Conservation (phyloP, 2,797 vertebrate genomes). For the Fistularia commersonii region DNA sequence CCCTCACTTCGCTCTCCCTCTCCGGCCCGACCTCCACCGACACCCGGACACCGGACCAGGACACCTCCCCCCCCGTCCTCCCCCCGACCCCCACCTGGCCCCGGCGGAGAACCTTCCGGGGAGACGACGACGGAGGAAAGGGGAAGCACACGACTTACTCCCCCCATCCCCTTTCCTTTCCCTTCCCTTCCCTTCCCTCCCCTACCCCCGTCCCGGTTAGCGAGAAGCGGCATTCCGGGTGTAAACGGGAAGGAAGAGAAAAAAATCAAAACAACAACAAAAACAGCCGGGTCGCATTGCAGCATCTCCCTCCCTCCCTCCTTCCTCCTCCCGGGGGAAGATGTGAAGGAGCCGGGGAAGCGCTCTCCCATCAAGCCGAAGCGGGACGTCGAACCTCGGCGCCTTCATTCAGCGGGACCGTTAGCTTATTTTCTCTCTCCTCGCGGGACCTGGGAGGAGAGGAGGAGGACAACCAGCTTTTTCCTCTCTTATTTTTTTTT, state of each 20-base stretch:
- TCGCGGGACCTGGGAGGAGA: slow-evolving; percentile 14
- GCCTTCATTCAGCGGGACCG: slow-evolving; percentile 30
- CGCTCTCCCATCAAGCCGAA: too few species aligned
- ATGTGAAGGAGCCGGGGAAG: slow-evolving; percentile 61
- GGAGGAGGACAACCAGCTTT: neutral
- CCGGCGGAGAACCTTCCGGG: neutral
- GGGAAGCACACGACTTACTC: neutral
- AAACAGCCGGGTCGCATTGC: slow-evolving; percentile 26
- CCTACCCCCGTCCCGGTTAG: too few species aligned
- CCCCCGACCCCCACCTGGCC: slow-evolving; percentile 21
- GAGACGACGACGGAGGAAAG: slow-evolving; percentile 9
- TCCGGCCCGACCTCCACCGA: slow-evolving; percentile 18
- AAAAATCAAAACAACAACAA: too few species aligned
- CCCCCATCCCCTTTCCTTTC: neutral
- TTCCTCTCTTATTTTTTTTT: neutral
- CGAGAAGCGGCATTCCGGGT: too few species aligned
- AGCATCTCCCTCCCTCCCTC: slow-evolving; percentile 20
- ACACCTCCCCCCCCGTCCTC: slow-evolving; percentile 40
- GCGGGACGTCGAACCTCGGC: slow-evolving; percentile 41
- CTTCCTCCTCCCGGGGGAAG: slow-evolving; percentile 25
- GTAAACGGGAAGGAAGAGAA: too few species aligned
- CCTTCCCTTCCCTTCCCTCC: too few species aligned
- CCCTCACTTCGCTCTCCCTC: slow-evolving; percentile 1
- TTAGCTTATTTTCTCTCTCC: slow-evolving; percentile 41
- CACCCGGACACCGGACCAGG: slow-evolving; percentile 9